Evolutionary conservation across 2,113 vertebrate species (phyloP), one percentile per base, ranked within the genome.

Genomic region (Pollimyrus isidori): DNA sequence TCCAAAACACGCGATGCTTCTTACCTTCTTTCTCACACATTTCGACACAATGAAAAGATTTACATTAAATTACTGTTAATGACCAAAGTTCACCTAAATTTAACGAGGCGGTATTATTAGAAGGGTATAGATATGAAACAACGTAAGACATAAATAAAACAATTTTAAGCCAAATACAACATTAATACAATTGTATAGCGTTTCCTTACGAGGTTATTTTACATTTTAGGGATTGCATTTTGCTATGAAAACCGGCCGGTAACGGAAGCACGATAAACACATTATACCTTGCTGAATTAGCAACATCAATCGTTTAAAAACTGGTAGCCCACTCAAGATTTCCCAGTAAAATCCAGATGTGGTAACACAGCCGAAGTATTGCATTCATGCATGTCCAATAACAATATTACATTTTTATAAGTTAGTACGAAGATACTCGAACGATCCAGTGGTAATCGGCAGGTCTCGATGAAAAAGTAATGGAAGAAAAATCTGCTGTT

Each of bases 361-460:
- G 82, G 82, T 23, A n/a, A 84, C 82, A 84, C 17, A 46, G 21
- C 45, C 45, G 42, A 39, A 11, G 42, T 84, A 17, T 80, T 84
- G 82, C 82, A 84, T 84, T 84, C 82, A 84, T 48, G 82, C 45
- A 84, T 84, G 82, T 48, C 82, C 82, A 48, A 84, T 84, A 84
- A 84, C 42, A 84, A 48, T 84, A 48, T 84, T 45, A 82, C 76
- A 84, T 84, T 84, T 46, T n/a, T n/a, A 80, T 80, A 39, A 13
- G 35, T 80, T 80, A 42, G 39, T 42, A 19, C 73, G 15, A 17
- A 39, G 35, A 39, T 76, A 76, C 35, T 76, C 30, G 69, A 42
- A 80, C 35, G 30, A 39, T 80, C 15, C 11, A 4, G 17, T 42
- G 15, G 35, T 19, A 80, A 80, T 80, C 35, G 73, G 42, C 82